A percentile compares a stretch with the other conserved stretches of the same genome.
Conservation (phyloP, 23 tunicate species). For the Oikopleura vanhoeffeni region DNA sequence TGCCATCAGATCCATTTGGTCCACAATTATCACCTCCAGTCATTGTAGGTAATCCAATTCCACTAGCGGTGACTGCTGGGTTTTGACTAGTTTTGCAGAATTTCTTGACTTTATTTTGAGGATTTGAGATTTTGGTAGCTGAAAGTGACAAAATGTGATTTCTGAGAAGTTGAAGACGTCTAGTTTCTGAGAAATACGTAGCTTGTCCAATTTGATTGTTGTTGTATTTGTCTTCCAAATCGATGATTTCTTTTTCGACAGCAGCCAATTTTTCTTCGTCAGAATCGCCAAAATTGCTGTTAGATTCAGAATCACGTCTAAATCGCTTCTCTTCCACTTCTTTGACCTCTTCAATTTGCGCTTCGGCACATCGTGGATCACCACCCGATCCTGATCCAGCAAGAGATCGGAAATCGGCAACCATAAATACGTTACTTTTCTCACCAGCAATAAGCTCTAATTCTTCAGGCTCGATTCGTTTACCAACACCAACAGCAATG, state of each 20-base stretch:
- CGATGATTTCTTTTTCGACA: background rate
- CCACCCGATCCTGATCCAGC: background rate
- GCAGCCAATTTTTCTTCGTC: background rate
- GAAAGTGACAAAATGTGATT: background rate
- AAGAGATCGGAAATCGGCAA: background rate
- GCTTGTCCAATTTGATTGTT: background rate
- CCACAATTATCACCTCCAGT: background rate
- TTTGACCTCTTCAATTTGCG: background rate
- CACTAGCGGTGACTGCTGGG: background rate
- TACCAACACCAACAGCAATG: slow-evolving; percentile 7
- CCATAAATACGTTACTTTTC: background rate
- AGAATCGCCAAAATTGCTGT: background rate
- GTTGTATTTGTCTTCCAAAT: background rate
- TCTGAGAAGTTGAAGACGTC: background rate
- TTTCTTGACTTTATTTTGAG: background rate
- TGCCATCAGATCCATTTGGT: background rate
- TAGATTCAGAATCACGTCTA: background rate
- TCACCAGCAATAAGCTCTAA: background rate
- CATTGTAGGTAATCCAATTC: too few species aligned
- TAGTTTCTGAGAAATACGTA: background rate
- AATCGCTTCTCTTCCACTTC: background rate
- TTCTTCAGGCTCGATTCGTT: background rate
- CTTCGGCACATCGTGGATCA: background rate
- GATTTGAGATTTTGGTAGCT: background rate
- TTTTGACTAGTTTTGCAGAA: background rate